phyloP scores from a whole-genome alignment of 1,140 invertebrate genomes.

The Lepidurus couesii region DNA sequence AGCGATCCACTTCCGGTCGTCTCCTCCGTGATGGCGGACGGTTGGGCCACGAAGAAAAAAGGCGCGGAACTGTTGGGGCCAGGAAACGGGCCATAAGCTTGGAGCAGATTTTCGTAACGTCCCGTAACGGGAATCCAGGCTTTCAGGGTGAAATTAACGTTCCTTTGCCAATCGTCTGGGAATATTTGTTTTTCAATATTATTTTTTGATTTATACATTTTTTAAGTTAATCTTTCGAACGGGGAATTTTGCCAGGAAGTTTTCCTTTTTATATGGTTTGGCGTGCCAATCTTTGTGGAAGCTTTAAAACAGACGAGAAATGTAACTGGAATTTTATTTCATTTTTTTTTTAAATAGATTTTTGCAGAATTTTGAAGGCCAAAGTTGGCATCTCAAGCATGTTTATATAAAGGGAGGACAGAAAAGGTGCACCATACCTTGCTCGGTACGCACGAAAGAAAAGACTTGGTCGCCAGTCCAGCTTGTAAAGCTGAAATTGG shows the following conservation, averaged over 20 bases:
- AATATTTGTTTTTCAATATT: neutral
- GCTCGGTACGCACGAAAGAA: neutral
- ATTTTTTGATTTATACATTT: neutral
- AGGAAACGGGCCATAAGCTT: neutral
- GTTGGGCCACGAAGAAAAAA: neutral
- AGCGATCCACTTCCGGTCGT: neutral
- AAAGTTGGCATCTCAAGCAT: no score
- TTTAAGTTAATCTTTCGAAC: neutral
- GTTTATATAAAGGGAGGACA: no score
- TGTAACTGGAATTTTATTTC: no score
- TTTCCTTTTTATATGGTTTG: no score
- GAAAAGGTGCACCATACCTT: no score
- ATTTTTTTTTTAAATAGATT: no score
- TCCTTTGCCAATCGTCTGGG: neutral
- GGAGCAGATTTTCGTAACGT: slow-evolving; percentile 4
- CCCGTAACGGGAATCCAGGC: slow-evolving; percentile 12
- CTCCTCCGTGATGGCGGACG: neutral
- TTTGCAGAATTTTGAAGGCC: no score
- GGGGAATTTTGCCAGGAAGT: no score
- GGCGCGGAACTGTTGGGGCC: neutral
- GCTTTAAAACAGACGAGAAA: no score
- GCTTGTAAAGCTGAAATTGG: neutral
- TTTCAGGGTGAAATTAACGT: slow-evolving; percentile 6
- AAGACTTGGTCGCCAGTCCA: neutral
- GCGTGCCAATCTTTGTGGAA: no score